Base-by-base conservation (phyloP, 1,140 invertebrate species). In the Bombus cullumanus region DNA sequence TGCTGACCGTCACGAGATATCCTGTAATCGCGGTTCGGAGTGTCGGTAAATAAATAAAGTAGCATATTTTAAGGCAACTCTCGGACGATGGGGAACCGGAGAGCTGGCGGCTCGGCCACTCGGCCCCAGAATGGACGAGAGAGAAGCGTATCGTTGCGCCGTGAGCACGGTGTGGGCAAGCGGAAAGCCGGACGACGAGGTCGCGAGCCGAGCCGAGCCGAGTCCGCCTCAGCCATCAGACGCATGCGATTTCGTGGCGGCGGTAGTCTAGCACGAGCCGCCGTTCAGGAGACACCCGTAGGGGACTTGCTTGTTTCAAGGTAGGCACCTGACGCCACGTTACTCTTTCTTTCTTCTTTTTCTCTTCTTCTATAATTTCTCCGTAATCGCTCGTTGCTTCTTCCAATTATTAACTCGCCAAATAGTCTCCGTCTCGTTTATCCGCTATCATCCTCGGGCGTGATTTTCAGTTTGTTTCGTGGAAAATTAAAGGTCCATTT, bases 221-320 rank as follows among this genome's bases (percentile, higher is more conserved):
- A 89, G 87, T 84, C 83, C 81, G 78, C 72, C 68, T 47, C 37
- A 69, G 37, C 75, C 41, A 73, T 5, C 88, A 90, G 87, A 90
- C 86, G 88, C 88, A 87, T 89, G 88, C 91, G 86, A 92, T 92
- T 92, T 90, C 81, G 77, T 66, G 13, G 53, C 34, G 77, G 82
- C 91, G 91, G 85, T 92, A 95, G 94, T 95, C 93, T 94, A 94
- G 93, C 94, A 94, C 94, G 94, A 95, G 94, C 93, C 80, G 89
- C 83, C 88, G 93, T 93, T 94, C 92, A 94, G 93, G 92, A 94
- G 93, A 95, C 93, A 93, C 89, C 91, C 89, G 91, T 91, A 92
- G 87, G 91, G 86, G 90, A 93, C 88, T 93, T 88, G 92, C 90
- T 94, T 91, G 90, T 93, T 93, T 91, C 88, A 93, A 94, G 93